phyloP scores from a whole-genome alignment of 2,113 vertebrate genomes.

The Nerophis lumbriciformis region DNA sequence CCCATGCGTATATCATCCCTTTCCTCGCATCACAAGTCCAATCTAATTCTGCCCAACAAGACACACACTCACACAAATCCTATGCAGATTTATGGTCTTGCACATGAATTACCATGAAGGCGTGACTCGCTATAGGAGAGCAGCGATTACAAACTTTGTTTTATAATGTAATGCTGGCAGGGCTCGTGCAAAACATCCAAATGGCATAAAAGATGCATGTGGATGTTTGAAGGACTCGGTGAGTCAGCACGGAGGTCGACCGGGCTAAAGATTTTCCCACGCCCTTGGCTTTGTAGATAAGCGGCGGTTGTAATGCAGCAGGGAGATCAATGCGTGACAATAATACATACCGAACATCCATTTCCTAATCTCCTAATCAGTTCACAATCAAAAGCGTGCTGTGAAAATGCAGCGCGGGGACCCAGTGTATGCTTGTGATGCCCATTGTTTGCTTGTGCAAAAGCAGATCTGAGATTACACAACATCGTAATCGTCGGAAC shows the following conservation, averaged over 20 bases:
- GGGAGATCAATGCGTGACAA: conserved; percentile 55
- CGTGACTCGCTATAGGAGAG: conserved; percentile 15
- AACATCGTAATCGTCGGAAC: conserved; percentile 28
- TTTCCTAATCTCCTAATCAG: conserved; percentile 60
- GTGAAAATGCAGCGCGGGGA: conserved; percentile 31
- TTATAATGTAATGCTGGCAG: too few species aligned
- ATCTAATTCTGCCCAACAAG: conserved; percentile 69
- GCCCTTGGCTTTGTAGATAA: conserved; percentile 57
- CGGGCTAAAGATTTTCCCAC: conserved; percentile 47
- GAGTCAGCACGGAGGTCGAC: conserved; percentile 40
- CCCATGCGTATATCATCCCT: conserved; percentile 70
- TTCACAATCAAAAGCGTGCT: conserved; percentile 55
- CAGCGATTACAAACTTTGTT: conserved; percentile 8
- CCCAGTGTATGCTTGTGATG: conserved; percentile 38
- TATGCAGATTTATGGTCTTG: neutral
- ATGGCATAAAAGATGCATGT: neutral
- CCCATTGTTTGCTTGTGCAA: conserved; percentile 37
- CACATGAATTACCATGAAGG: conserved; percentile 68
- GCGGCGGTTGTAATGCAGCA: conserved; percentile 50
- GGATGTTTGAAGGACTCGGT: conserved; percentile 4
- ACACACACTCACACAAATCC: conserved; percentile 41
- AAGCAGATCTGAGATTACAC: conserved; percentile 17
- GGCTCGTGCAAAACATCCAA: neutral
- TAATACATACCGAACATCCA: conserved; percentile 49
- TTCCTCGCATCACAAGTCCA: conserved; percentile 64